A percentile compares a stretch with the other conserved stretches of the same genome.
These are phyloP conservation scores for Tiliacea citrago DNA, from an alignment of 2,888 invertebrate genomes.

Conservation along the genomic window DNA sequence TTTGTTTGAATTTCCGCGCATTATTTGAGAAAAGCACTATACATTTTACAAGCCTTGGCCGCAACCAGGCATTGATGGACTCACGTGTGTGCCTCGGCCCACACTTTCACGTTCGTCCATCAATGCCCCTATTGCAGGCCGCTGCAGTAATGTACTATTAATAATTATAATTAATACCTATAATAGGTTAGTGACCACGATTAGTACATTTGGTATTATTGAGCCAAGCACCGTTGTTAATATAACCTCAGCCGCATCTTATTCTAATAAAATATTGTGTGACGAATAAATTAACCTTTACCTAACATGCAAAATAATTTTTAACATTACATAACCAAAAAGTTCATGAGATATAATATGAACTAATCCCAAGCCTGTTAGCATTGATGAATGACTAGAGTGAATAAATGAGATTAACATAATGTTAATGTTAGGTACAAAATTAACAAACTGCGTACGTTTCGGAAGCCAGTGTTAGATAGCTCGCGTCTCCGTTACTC, in stretches of 20 bases:
- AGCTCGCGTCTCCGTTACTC: slow-evolving; percentile 83
- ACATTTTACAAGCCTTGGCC: no score
- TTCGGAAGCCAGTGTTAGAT: slow-evolving; percentile 85
- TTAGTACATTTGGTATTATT: background rate
- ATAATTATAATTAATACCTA: background rate
- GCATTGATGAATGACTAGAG: slow-evolving; percentile 49
- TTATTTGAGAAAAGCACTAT: no score
- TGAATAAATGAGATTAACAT: slow-evolving; percentile 57
- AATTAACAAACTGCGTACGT: slow-evolving; percentile 86
- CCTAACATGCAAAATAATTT: slow-evolving; percentile 43
- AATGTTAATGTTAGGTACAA: slow-evolving; percentile 81
- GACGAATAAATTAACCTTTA: background rate
- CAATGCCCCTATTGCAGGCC: no score
- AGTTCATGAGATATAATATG: slow-evolving; percentile 12
- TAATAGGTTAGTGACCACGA: background rate
- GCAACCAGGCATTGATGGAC: no score
- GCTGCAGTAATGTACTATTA: no score
- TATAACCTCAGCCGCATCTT: background rate
- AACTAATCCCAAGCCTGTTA: slow-evolving; percentile 59
- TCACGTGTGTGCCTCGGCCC: no score
- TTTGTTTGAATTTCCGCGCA: no score
- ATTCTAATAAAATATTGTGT: background rate
- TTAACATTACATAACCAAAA: background rate
- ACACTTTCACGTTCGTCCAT: no score
- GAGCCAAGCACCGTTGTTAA: slow-evolving; percentile 29